Evolutionary conservation across 2,888 invertebrate species (phyloP), one percentile per base, ranked within the genome.

Genomic region (Bugula neritina): DNA sequence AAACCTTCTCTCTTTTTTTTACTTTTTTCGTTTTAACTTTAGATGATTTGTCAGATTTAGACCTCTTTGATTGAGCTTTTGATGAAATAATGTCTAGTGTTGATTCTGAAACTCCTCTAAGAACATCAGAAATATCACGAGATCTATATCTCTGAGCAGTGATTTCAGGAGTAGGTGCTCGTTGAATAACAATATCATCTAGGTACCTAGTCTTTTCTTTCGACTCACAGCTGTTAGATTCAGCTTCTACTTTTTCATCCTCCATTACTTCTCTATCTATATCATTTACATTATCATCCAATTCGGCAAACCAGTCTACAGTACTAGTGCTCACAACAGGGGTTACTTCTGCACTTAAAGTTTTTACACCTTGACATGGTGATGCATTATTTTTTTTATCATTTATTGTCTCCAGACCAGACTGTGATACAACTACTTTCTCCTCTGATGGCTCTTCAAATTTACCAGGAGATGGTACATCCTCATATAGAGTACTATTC

Each of bases 111-210:
- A n/a, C n/a, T n/a, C n/a, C n/a, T n/a, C n/a, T n/a, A n/a, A n/a
- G n/a, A n/a, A n/a, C n/a, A n/a, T n/a, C 17, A 43, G 43, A 43
- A 5, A 63, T 5, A 63, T 21, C 31, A 10, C 27, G 27, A 25
- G 63, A 63, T 63, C 63, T 2, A n/a, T 63, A 63, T n/a, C 63
- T 27, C 31, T 63, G 63, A 63, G 63, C 63, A 31, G 63, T 63
- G 5, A 63, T 63, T 31, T 63, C 63, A 17, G 63, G 63, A 2
- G 63, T 63, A 2, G 27, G 63, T 25, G 34, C 63, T 29, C 63
- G 63, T 31, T 63, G 10, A 29, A 31, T 63, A 13, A 10, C 27
- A 13, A 63, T 13, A 63, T 63, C 63, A 3, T 57, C 23, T 57
- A 57, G 23, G 23, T 57, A 21, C 5, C 23, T 23, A 5, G 27